These are phyloP conservation scores for Clarias batrachus DNA, from an alignment of 2,113 vertebrate species.

Conservation along the genomic window DNA sequence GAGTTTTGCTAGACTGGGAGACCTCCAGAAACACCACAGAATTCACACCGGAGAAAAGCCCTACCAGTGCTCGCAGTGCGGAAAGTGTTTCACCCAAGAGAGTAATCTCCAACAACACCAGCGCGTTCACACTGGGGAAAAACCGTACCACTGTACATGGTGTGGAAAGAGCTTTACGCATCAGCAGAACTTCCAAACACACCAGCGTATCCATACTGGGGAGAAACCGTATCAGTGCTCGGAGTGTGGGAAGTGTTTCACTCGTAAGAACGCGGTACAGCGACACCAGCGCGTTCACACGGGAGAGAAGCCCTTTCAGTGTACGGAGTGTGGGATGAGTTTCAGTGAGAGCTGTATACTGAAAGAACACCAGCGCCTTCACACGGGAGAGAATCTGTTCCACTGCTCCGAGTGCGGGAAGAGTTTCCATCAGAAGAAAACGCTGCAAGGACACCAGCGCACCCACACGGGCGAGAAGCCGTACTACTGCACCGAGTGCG, in stretches of 20 bases:
- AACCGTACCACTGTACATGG: slow-evolving; percentile 1
- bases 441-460: slow-evolving; percentile 11
- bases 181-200: slow-evolving; percentile 17
- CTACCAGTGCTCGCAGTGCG: neutral
- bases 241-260: neutral
- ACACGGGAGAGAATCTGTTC: slow-evolving; percentile 4
- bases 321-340: neutral
- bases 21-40: slow-evolving; percentile 4
- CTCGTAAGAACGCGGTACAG: slow-evolving; percentile 13
- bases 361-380: slow-evolving; percentile 3
- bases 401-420: slow-evolving; percentile 3
- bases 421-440: slow-evolving; percentile 14
- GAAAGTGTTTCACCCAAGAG: neutral
- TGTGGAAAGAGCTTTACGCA: slow-evolving; percentile 6
- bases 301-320: slow-evolving; percentile 5
- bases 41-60: slow-evolving; percentile 14
- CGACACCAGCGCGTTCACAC: slow-evolving; percentile 18
- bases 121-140: slow-evolving; percentile 5
- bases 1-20: slow-evolving; percentile 21
- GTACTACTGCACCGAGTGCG: neutral
- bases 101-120: slow-evolving; percentile 23
- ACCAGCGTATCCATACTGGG: slow-evolving; percentile 2
- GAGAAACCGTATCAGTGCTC: slow-evolving; percentile 18
- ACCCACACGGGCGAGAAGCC: slow-evolving; percentile 3
- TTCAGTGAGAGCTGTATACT: neutral